Percentiles rank a stretch among this genome's conserved stretches.
These are phyloP conservation scores for Tachystola acroxantha DNA, from an alignment of 2,888 invertebrate genomes.

Conservation along the genomic window DNA sequence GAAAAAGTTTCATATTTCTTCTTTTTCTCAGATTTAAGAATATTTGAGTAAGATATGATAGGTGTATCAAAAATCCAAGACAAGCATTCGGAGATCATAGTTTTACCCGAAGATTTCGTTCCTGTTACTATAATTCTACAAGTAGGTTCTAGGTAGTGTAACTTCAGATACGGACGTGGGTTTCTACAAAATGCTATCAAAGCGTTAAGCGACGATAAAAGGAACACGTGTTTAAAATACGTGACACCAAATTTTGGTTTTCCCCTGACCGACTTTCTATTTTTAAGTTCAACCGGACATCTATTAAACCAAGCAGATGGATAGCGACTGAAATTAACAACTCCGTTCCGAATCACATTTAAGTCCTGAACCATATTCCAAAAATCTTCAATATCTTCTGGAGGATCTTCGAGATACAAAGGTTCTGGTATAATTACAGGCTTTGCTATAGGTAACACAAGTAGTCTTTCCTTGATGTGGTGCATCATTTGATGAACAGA, in stretches of 20 bases:
- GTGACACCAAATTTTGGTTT: slow-evolving; percentile 73
- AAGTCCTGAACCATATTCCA: slow-evolving; percentile 48
- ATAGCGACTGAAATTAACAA: slow-evolving; percentile 43
- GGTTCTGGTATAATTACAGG: slow-evolving; percentile 58
- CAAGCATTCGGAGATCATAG: slow-evolving; percentile 74
- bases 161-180: slow-evolving; percentile 78
- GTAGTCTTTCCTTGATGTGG: slow-evolving; percentile 58
- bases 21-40: slow-evolving; percentile 35
- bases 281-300: slow-evolving; percentile 81
- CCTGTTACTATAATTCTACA: slow-evolving; percentile 80
- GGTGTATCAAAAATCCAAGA: slow-evolving; percentile 70
- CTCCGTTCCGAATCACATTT: slow-evolving; percentile 38
- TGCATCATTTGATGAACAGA: slow-evolving; percentile 66
- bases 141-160: slow-evolving; percentile 76
- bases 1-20: slow-evolving; percentile 42
- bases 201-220: slow-evolving; percentile 72
- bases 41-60: slow-evolving; percentile 50
- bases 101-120: slow-evolving; percentile 79
- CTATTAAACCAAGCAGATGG: slow-evolving; percentile 78
- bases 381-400: slow-evolving; percentile 60
- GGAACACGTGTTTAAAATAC: slow-evolving; percentile 80
- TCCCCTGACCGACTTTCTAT: slow-evolving; percentile 71
- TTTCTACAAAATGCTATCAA: slow-evolving; percentile 77
- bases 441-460: slow-evolving; percentile 34
- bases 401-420: slow-evolving; percentile 48